Percentiles rank a stretch among this genome's conserved stretches.
Conservation (phyloP, 2,888 invertebrate genomes). For the Drosophila ustulata region DNA sequence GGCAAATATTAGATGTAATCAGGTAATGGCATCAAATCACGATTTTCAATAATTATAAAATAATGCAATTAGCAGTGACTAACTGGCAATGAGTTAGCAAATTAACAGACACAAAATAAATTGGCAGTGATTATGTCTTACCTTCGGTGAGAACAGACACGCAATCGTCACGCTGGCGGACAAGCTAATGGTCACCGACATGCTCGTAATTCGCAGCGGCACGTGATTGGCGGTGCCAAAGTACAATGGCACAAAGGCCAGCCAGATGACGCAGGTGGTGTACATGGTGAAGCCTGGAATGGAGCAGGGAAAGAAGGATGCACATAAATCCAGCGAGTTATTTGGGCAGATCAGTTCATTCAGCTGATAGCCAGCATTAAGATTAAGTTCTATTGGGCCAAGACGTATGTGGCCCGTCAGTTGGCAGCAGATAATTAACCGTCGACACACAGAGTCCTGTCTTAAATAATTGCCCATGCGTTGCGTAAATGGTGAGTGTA, state of each 20-base stretch:
- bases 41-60: slow-evolving; percentile 49
- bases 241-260: slow-evolving; percentile 98
- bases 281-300: slow-evolving; percentile 97
- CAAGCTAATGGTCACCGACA: slow-evolving; percentile 97
- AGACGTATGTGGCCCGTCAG: too few relatives aligned
- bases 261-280: slow-evolving; percentile 98
- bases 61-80: slow-evolving; percentile 37
- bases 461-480: not conserved
- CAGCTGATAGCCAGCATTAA: not conserved
- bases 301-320: not conserved
- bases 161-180: slow-evolving; percentile 97
- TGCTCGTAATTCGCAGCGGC: slow-evolving; percentile 95
- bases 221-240: slow-evolving; percentile 98
- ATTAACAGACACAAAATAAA: slow-evolving; percentile 26
- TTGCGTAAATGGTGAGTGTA: too few relatives aligned
- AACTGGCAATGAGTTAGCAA: slow-evolving; percentile 25
- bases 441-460: not conserved
- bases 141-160: slow-evolving; percentile 97
- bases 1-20: not conserved
- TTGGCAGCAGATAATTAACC: not conserved
- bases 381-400: not conserved
- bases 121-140: slow-evolving; percentile 84
- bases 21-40: slow-evolving; percentile 7
- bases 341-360: not conserved
- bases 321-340: slow-evolving; percentile 16